Base-by-base conservation (phyloP, 2,888 invertebrate species). In the Neocrepidodera transversa region DNA sequence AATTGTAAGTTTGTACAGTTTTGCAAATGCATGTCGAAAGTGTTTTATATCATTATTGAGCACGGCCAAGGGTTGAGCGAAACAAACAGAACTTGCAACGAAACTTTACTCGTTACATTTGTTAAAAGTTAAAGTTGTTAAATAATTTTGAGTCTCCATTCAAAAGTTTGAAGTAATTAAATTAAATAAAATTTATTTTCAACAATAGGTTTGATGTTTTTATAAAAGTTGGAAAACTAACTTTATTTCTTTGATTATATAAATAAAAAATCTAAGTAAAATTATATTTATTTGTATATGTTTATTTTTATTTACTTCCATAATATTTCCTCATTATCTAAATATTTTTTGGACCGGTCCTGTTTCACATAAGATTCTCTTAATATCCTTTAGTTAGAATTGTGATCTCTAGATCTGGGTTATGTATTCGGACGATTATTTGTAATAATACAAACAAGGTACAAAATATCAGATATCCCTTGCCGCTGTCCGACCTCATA, bases 391-490 rank as follows among this genome's bases (percentile, higher is more conserved):
- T 45, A 26, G 14, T 18, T 18, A 5, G 11, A 10, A 20, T 42
- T 42, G 13, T 42, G 42, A 42, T 18, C 20, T 45, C 26, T 45
- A 16, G 45, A 4, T 14, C 45, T 14, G 26, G 14, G 11, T 26
- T 26, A 45, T 52, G 28, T 52, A 30, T 52, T n/a, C n/a, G 38
- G 16, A 35, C 42, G 42, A 42, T 45, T 53, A 45, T 45, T 43
- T 23, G 43, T 35, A 45, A 42, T 53, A 53, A 53, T n/a, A n/a
- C 30, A 53, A 53, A 53, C 53, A 53, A 53, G 43, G 32, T 53
- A 45, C 28, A 53, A 43, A 32, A 32, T 45, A 43, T 43, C 35
- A 23, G 45, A 42, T 52, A 42, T 42, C 35, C 10, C 14, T 14
- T n/a, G n/a, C n/a, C n/a, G n/a, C n/a, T 7, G 13, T 45, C n/a